phyloP scores from a whole-genome alignment of 1,140 invertebrate genomes.

The Dreissena rostriformis region DNA sequence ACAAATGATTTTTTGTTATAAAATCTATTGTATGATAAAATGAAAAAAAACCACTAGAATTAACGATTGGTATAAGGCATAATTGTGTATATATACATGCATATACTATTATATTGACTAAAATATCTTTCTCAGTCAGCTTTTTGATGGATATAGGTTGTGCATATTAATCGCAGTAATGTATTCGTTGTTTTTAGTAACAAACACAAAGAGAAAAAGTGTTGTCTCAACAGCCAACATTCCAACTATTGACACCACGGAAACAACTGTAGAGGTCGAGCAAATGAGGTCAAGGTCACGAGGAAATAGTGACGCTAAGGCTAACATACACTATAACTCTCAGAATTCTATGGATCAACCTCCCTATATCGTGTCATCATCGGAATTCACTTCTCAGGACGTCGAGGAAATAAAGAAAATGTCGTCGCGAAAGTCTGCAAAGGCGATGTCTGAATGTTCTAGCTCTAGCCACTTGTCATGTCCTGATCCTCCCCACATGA shows the following conservation, averaged over 20 bases:
- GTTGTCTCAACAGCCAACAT: no score
- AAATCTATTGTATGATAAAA: no score
- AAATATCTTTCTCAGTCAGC: no score
- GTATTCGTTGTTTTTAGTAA: no score
- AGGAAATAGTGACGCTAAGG: conserved; percentile 18
- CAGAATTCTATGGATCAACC: conserved; percentile 48
- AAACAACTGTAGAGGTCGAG: conserved; percentile 29
- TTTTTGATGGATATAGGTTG: no score
- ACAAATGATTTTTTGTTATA: no score
- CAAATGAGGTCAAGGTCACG: conserved; percentile 39
- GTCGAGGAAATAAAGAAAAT: conserved; percentile 66
- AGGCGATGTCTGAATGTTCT: conserved; percentile 66
- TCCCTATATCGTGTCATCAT: conserved; percentile 42
- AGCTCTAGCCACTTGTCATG: conserved; percentile 70
- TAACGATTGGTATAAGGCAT: no score
- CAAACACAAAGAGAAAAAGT: no score
- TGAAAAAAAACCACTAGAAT: no score
- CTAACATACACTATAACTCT: not conserved
- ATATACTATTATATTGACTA: no score
- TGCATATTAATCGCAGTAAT: no score
- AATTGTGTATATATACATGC: no score
- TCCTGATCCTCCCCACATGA: conserved; percentile 67
- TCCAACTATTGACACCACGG: not conserved
- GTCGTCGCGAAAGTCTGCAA: conserved; percentile 12
- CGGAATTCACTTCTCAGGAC: conserved; percentile 61